Percentiles rank a stretch among this genome's conserved stretches.
Conservation (phyloP, 1,140 invertebrate genomes). For the Ridgeia piscesae region DNA sequence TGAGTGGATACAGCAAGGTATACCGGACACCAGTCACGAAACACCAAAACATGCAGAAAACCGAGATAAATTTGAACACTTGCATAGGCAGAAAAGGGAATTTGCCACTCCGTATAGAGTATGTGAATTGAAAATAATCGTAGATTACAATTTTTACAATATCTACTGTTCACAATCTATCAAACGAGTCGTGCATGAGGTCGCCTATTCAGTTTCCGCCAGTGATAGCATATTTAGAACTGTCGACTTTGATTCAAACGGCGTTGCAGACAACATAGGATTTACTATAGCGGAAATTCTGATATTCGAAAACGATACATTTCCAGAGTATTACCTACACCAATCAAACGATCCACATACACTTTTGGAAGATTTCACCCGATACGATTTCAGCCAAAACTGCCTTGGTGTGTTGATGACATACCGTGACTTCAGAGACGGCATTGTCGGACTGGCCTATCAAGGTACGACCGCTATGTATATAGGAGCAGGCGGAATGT, state of each 20-base stretch:
- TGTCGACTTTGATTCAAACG: not conserved
- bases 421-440: slow-evolving; percentile 39
- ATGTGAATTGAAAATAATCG: not conserved
- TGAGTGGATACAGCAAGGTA: not conserved
- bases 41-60: not conserved
- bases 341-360: not conserved
- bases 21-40: not conserved
- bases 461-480: slow-evolving; percentile 25
- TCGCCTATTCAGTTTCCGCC: not conserved
- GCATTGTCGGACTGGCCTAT: slow-evolving; percentile 43
- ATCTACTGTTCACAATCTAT: not conserved
- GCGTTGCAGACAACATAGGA: not conserved
- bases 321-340: not conserved
- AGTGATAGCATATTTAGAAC: not conserved
- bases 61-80: not conserved
- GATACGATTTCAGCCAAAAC: slow-evolving; percentile 39
- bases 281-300: not conserved
- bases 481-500: not conserved
- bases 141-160: slow-evolving; percentile 2
- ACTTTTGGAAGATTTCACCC: slow-evolving; percentile 37
- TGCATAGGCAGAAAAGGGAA: not conserved
- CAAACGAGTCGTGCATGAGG: not conserved
- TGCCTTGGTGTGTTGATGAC: slow-evolving; percentile 47
- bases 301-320: not conserved
- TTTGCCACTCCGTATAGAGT: not conserved